These are phyloP conservation scores for Falco peregrinus DNA, from an alignment of 2,797 vertebrate genomes.

Conservation along the genomic window DNA sequence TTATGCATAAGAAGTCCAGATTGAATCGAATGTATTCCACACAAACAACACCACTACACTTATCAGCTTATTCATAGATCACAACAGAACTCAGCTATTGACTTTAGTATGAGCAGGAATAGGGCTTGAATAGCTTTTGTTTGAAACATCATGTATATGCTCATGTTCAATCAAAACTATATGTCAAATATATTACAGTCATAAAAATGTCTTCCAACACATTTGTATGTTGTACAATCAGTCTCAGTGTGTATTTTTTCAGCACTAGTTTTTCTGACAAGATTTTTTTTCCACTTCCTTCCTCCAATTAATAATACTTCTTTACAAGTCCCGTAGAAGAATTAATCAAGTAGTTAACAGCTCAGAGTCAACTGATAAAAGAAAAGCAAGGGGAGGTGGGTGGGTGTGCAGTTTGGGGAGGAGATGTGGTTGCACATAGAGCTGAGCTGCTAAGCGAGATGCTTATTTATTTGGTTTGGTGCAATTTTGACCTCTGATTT, in stretches of 20 bases:
- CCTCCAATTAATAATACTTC: not conserved
- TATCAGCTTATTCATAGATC: not conserved
- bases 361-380: not conserved
- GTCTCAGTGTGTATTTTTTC: not conserved
- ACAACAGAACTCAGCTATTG: not conserved
- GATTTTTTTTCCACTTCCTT: not conserved
- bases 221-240: not conserved
- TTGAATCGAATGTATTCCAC: not conserved
- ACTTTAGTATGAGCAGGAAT: not conserved
- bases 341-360: not conserved
- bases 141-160: not conserved
- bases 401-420: not conserved
- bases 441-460: not conserved
- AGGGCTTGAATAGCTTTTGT: not conserved
- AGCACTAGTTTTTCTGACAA: not conserved
- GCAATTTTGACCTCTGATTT: not conserved
- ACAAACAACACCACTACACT: not conserved
- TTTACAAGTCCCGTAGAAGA: not conserved
- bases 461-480: not conserved
- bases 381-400: accelerated
- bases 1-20: not conserved
- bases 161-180: not conserved
- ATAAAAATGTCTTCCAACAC: not conserved
- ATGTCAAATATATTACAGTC: not conserved
- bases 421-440: not conserved